Conservation (phyloP, 2,888 invertebrate species). For the Shargacucullia verbasci region DNA sequence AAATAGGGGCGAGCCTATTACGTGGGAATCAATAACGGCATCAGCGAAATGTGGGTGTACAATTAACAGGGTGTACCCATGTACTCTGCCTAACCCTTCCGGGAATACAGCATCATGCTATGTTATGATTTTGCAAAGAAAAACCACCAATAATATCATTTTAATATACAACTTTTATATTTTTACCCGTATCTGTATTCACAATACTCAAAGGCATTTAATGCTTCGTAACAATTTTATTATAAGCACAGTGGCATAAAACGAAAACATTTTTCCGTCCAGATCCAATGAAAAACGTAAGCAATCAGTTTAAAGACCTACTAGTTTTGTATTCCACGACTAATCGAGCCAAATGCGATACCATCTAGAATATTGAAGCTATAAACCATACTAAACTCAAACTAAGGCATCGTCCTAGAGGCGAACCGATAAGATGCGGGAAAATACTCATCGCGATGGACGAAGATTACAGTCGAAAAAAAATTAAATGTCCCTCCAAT, state of each 20-base stretch:
- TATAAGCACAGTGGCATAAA: not conserved
- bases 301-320: conserved; percentile 22
- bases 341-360: conserved; percentile 24
- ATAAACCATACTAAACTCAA: conserved; percentile 21
- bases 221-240: conserved; percentile 1
- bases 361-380: conserved; percentile 29
- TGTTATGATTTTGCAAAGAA: too few species aligned
- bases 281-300: conserved; percentile 10
- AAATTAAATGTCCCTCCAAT: too few species aligned
- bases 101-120: too few species aligned
- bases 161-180: not conserved
- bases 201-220: not conserved
- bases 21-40: too few species aligned
- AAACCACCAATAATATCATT: too few species aligned
- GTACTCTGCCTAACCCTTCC: too few species aligned
- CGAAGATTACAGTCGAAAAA: too few species aligned
- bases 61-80: too few species aligned
- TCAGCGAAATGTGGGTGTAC: too few species aligned
- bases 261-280: not conserved
- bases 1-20: too few species aligned
- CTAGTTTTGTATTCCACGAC: conserved; percentile 18
- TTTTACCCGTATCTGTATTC: not conserved
- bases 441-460: not conserved
- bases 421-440: too few species aligned
- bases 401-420: not conserved